Evolutionary conservation across 35 echinoderm and acorn worm species (phyloP), one percentile per base, ranked within the genome.

Genomic region (Chiridota heheva): DNA sequence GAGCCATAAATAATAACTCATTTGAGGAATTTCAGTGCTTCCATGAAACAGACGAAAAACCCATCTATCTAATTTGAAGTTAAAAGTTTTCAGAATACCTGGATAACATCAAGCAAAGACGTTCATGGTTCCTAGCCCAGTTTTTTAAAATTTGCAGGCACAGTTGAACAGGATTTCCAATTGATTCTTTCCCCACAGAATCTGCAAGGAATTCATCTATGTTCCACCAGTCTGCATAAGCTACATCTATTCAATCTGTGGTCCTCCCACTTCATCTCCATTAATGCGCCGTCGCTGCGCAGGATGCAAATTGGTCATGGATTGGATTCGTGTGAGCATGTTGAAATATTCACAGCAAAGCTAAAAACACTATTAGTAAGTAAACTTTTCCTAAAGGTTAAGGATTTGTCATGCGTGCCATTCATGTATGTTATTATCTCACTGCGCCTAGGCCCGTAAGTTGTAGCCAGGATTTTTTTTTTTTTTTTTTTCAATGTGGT

Each of bases 261-360:
- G 94, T 97, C 94, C 2, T 84, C 84, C 6, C 73, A 87, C 58
- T 97, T 97, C 65, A 84, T 97, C 12, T 91, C 88, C 66, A 84
- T 97, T 36, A 87, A 61, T 36, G 89, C 94, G 8, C 94, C 94
- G 42, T 57, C 78, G 24, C 78, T 97, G 48, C 70, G 88, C 42
- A 53, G 67, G 16, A 78, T 97, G 25, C 48, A 65, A 17, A 56
- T 97, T 7, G 94, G 91, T 39, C 60, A 78, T 49, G 94, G 94
- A 33, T 81, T 97, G 25, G 94, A 97, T 67, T 91, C 94, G 27
- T 82, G 72, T 43, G 94, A 97, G 55, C 94, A 97, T 58, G 63
- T 97, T 0, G 94, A 97, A 72, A 74, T 97, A 0, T 86, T 65
- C 43, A 84, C 88, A 0, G 77, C 43, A 8, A 97, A 91, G 44